A percentile compares a stretch with the other conserved stretches of the same genome.
Evolutionary conservation across 1,140 invertebrate genomes (phyloP).

Genomic region (Linepithema humile): DNA sequence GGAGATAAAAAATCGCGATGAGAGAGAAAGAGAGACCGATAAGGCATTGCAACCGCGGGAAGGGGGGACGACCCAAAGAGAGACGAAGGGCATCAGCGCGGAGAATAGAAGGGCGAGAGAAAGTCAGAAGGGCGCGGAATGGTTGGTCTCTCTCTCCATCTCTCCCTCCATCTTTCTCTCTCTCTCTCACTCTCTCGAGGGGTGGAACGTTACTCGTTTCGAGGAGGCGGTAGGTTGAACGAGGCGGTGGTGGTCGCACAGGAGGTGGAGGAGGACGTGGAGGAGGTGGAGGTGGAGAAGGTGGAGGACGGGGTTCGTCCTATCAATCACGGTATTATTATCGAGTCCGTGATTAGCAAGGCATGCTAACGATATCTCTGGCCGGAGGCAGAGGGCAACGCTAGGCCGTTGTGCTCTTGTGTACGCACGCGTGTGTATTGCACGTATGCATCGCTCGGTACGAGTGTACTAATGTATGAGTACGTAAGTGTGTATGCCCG

Average conservation of each 20-base stretch:
- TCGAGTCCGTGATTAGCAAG: slow-evolving; percentile 84
- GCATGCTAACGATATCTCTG: slow-evolving; percentile 85
- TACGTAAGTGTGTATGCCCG: slow-evolving; percentile 51
- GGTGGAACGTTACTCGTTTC: slow-evolving; percentile 70
- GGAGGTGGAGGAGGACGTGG: slow-evolving; percentile 44
- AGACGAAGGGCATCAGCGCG: slow-evolving; percentile 17
- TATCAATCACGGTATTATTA: slow-evolving; percentile 85
- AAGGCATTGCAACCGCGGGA: neutral
- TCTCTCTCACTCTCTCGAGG: slow-evolving; percentile 50
- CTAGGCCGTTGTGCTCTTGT: slow-evolving; percentile 69
- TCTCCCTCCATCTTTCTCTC: neutral
- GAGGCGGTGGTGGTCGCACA: slow-evolving; percentile 64
- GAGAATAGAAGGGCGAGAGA: slow-evolving; percentile 62
- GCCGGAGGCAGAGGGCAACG: slow-evolving; percentile 79
- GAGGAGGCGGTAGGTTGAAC: slow-evolving; percentile 69
- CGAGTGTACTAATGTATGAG: slow-evolving; percentile 61
- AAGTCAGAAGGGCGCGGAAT: slow-evolving; percentile 66
- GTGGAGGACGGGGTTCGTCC: slow-evolving; percentile 79
- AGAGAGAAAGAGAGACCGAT: neutral
- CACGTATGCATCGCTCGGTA: slow-evolving; percentile 57
- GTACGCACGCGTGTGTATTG: slow-evolving; percentile 60
- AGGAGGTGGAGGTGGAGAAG: slow-evolving; percentile 62
- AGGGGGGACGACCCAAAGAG: neutral
- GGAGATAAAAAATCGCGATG: slow-evolving; percentile 39
- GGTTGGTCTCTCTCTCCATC: slow-evolving; percentile 25